Percentiles rank a stretch among this genome's conserved stretches.
Evolutionary conservation across 2,113 vertebrate genomes (phyloP).

Genomic region (Odocoileus virginianus): DNA sequence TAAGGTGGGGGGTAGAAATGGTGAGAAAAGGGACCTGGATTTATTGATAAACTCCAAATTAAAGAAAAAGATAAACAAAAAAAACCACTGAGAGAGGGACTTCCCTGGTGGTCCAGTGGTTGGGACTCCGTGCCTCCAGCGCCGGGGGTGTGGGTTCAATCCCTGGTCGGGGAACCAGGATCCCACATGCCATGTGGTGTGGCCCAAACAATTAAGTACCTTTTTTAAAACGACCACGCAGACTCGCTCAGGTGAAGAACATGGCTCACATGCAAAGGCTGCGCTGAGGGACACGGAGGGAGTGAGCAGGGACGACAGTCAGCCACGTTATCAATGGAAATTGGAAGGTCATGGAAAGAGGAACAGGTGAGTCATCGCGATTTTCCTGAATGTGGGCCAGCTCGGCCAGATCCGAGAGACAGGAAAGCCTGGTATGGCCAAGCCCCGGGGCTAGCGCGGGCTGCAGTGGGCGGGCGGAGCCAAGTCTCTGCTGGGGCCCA

Average conservation of each 20-base stretch:
- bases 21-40: not conserved
- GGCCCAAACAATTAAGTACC: not conserved
- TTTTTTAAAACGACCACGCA: not conserved
- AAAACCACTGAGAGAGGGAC: not conserved
- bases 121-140: not conserved
- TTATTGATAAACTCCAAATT: not conserved
- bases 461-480: not conserved
- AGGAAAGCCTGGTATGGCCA: not conserved
- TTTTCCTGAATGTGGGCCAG: not conserved
- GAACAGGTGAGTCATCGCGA: conserved; percentile 18
- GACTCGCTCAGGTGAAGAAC: not conserved
- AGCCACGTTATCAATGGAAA: conserved; percentile 48
- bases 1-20: not conserved
- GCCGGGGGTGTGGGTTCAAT: not conserved
- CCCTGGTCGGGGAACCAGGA: not conserved
- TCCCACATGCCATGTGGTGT: not conserved
- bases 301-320: not conserved
- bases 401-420: not conserved
- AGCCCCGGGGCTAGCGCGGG: not conserved
- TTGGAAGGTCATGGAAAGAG: conserved; percentile 38
- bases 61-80: not conserved
- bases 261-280: not conserved
- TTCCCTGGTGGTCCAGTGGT: not conserved
- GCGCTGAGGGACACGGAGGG: not conserved
- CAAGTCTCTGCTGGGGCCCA: not conserved